phyloP scores from a whole-genome alignment of 2,797 vertebrate species.

The Enteromius trimaculatus region DNA sequence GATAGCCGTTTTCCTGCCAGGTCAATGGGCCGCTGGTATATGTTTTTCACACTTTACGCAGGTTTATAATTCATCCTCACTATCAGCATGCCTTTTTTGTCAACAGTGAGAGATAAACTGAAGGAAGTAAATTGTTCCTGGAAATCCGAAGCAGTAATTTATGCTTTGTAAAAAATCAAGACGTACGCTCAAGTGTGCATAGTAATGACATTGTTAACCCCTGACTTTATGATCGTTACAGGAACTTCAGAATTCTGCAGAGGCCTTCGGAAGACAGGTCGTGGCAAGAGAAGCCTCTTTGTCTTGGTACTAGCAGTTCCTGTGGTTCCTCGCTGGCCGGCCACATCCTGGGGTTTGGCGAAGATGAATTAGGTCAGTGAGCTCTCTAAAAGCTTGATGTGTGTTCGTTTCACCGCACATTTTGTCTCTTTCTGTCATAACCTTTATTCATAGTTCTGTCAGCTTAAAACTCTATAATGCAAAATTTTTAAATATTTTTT shows the following conservation, averaged over 20 bases:
- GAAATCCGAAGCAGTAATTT: constrained; percentile 13
- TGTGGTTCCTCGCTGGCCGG: constrained; percentile 89
- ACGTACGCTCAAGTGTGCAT: background rate
- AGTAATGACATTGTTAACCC: constrained; percentile 2
- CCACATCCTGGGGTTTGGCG: constrained; percentile 94
- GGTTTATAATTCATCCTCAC: constrained; percentile 70
- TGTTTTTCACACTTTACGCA: constrained; percentile 70
- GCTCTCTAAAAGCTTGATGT: constrained; percentile 14
- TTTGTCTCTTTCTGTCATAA: constrained; percentile 1
- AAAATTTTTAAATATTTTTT: background rate
- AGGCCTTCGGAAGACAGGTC: constrained; percentile 83
- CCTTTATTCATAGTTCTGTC: background rate
- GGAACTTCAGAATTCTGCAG: constrained; percentile 95
- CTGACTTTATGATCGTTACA: constrained; percentile 65
- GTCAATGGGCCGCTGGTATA: constrained; percentile 42
- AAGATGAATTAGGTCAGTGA: constrained; percentile 93
- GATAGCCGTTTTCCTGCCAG: constrained; percentile 66
- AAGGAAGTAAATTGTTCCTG: constrained; percentile 52
- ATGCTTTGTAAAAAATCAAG: constrained; percentile 3
- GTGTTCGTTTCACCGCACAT: constrained; percentile 5
- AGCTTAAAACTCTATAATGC: background rate
- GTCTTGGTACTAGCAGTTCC: constrained; percentile 86
- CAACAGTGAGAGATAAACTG: constrained; percentile 66
- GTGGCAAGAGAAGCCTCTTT: constrained; percentile 96
- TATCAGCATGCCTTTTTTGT: constrained; percentile 66